Base-by-base conservation (phyloP, 2,797 vertebrate species). In the Leptodactylus fallax region DNA sequence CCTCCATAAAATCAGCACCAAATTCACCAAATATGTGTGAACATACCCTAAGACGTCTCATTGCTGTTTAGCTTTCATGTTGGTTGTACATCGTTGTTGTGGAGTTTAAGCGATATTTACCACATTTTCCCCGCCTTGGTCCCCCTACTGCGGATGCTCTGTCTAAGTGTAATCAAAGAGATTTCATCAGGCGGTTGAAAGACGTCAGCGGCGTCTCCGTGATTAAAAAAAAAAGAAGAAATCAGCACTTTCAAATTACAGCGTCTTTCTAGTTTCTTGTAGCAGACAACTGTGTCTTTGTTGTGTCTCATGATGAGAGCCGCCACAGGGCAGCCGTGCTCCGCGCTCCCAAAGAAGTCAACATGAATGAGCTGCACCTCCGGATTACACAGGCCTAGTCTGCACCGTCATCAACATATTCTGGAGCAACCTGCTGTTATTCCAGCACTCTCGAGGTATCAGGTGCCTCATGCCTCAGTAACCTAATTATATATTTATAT, bases 221-320 rank as follows among this genome's bases (percentile, higher is more conserved):
- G 85, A 78, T 79, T 84, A 74, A 45, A 47, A 17, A 23, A 65
- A 81, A 25, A 27, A 27, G 23, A n/a, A 51, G 72, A 69, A 82
- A 63, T 65, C 60, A 55, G 60, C 61, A 36, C 23, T 67, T 71
- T 71, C 6, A 21, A 61, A 69, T 55, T 47, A 69, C 58, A 49
- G 49, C 49, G 16, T 81, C 71, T 74, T 19, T 71, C 13, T 69
- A n/a, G 65, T 36, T 71, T 53, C 49, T 47, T 74, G 82, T 76
- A 74, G 23, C 51, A 74, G 82, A 84, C 82, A 84, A 69, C 81
- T 23, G 81, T 14, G 72, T 16, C 60, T 72, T 79, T 88, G 81
- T 88, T 88, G 81, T 84, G 81, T 84, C 87, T 84, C 47, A 7
- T 87, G 71, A 82, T 83, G 71, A 47, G 53, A 79, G 61, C 51